A percentile compares a stretch with the other conserved stretches of the same genome.
phyloP scores from a whole-genome alignment of 2,113 vertebrate genomes.

The Pseudolaguvia tuberculata region DNA sequence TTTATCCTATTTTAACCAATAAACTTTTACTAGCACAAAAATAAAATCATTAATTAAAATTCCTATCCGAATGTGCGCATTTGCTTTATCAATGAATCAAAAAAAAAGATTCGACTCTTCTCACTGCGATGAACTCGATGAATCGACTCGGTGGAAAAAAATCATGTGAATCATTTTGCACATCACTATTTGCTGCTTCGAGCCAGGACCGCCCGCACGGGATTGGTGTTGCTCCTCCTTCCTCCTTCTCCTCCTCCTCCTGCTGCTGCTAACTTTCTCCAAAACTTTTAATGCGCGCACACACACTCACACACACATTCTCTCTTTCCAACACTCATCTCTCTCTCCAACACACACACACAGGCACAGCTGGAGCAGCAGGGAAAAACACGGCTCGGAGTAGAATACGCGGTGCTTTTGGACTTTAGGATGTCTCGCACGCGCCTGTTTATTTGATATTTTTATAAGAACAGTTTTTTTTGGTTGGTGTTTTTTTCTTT shows the following conservation, averaged over 20 bases:
- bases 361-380: constrained; percentile 4
- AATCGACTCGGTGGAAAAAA: background rate
- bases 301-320: background rate
- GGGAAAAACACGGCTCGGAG: background rate
- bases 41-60: no score
- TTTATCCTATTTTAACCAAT: no score
- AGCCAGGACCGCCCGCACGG: constrained; percentile 59
- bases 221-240: constrained; percentile 61
- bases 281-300: constrained; percentile 22
- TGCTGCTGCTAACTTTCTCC: constrained; percentile 51
- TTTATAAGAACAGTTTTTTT: background rate
- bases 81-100: background rate
- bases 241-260: constrained; percentile 44
- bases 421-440: constrained; percentile 21
- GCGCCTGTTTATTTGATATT: background rate
- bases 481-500: no score
- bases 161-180: constrained; percentile 5
- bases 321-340: no score
- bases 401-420: constrained; percentile 4
- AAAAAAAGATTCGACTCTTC: background rate
- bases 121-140: background rate
- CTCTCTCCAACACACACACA: no score
- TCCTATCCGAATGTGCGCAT: background rate
- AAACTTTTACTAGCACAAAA: no score
- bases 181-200: constrained; percentile 51